These are phyloP conservation scores for Hesperophylax magnus DNA, from an alignment of 1,140 invertebrate genomes.

Conservation along the genomic window DNA sequence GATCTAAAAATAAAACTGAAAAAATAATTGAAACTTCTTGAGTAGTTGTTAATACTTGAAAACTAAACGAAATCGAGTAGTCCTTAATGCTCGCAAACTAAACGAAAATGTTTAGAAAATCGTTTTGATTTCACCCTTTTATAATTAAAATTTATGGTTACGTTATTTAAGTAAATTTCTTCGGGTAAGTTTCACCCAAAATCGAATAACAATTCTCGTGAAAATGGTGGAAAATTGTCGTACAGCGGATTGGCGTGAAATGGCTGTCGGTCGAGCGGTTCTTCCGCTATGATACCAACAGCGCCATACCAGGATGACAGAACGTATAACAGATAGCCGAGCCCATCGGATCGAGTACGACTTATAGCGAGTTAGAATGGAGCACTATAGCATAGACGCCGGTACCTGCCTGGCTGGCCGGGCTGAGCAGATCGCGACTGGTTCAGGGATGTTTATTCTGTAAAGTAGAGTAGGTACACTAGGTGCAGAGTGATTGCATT, in stretches of 20 bases:
- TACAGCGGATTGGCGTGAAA: background rate
- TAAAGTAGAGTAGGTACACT: background rate
- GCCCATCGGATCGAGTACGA: background rate
- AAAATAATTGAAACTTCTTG: background rate
- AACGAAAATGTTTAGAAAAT: too few species aligned
- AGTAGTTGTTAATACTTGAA: background rate
- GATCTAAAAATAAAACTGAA: background rate
- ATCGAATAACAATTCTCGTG: background rate
- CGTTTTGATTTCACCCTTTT: background rate
- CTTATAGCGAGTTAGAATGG: background rate
- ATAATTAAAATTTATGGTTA: too few species aligned
- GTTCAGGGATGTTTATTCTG: constrained; percentile 49
- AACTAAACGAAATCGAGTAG: too few species aligned
- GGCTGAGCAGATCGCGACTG: background rate
- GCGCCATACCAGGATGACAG: background rate
- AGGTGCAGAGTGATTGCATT: constrained; percentile 26
- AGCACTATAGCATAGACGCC: too few species aligned
- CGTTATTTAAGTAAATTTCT: too few species aligned
- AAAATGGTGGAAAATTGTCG: constrained; percentile 3
- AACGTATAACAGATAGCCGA: background rate
- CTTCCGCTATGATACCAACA: background rate
- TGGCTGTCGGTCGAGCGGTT: background rate
- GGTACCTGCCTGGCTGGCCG: too few species aligned
- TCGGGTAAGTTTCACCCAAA: background rate
- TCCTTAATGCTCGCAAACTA: background rate